Base-by-base conservation (phyloP, 2,888 invertebrate genomes). In the Tricholauxania praeusta region DNA sequence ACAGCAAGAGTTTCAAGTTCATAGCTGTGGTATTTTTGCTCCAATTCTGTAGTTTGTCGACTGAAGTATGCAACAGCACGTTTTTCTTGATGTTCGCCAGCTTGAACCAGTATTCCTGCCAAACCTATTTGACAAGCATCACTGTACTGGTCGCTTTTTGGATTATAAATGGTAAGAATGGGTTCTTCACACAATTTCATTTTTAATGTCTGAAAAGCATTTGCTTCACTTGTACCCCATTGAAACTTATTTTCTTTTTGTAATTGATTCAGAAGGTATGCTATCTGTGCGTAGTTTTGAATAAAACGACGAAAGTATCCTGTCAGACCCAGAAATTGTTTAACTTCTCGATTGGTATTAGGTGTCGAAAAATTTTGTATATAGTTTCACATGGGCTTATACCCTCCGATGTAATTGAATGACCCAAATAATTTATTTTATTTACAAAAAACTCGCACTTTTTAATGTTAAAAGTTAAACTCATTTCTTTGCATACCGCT, bases 1-100 rank as follows among this genome's bases (percentile, higher is more conserved):
- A 76, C 75, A 60, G 75, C 72, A 68, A 76, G 28, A 10, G 59
- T 59, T 59, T 32, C 22, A 0, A 59, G 15, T 22, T 59, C 28
- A 28, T 71, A 74, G 47, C 71, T 72, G 65, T 76, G 74, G n/a
- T 71, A 76, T 19, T 62, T 51, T 62, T 66, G 63, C 59, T 68
- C 64, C 12, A 68, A 22, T 51, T 39, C 15, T 39, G 64, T 62
- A 19, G 68, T 68, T 19, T 15, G 17, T 15, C 72, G 51, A 22
- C 75, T 75, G 67, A 39, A 74, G 22, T 72, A 74, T 14, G 67
- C 48, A 15, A 73, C 64, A 12, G 60, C 65, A 28, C 32, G 68
- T 48, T 66, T 67, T 57, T 52, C 17, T 14, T 49, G 22, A 17
- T 39, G 51, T 22, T 22, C 14, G n/a, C 52, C 39, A 28, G 60